Evolutionary conservation across 2,797 vertebrate species (phyloP), one percentile per base, ranked within the genome.

Genomic region (Clarias platycephalus): DNA sequence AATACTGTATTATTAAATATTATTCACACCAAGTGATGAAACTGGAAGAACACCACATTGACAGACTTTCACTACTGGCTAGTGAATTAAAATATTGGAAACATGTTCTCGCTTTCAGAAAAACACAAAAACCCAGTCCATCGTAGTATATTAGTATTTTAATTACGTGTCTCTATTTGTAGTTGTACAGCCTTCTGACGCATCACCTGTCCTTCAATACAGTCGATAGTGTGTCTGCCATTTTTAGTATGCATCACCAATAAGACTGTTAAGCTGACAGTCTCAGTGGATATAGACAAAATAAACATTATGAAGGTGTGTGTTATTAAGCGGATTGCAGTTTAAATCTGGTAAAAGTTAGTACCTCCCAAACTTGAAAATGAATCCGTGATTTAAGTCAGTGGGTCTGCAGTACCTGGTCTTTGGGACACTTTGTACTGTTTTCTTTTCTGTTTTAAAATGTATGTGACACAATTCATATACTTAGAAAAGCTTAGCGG

Each of bases 21-120:
- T 4, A 74, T 55, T 80, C 7, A 58, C 26, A 31, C 58, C 64
- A 53, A 74, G 60, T 24, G 68, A 74, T 80, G 68, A 85, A 85
- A 31, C 40, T 3, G 55, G 20, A 20, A 76, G 74, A 76, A 34
- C 74, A n/a, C 24, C 57, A 78, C 5, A 16, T 20, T 75, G 26
- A 84, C n/a, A 22, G 20, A 62, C 10, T n/a, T 63, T 78, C 76
- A 63, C 58, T 78, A 63, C 58, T 44, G 76, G 76, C 34, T 78
- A 78, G 76, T 78, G 76, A 78, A 18, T n/a, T 16, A 60, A 78
- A 53, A 53, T 67, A 53, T 40, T 53, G 26, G 37, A 74, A 80
- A 53, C 10, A 53, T 63, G 5, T 13, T 0, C 26, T 49, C 22
- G 16, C 24, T 4, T 13, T 63, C 5, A 31, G 20, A 79, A 71